A percentile compares a stretch with the other conserved stretches of the same genome.
phyloP scores from a whole-genome alignment of 2,113 vertebrate species.

The Ancistrus triradiatus region DNA sequence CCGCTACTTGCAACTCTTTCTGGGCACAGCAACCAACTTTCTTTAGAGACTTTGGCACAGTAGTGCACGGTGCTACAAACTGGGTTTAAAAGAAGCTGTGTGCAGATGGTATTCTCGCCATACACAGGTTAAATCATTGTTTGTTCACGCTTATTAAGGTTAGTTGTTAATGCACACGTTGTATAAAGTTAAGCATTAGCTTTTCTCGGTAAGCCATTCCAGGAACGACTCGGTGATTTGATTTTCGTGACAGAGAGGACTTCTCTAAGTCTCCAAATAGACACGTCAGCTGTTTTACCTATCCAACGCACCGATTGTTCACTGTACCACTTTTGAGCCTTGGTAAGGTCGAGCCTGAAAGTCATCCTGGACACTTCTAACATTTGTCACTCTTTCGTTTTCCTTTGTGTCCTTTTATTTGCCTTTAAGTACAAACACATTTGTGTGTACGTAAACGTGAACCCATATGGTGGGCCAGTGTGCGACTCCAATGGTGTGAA shows the following conservation, averaged over 20 bases:
- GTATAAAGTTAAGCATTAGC: constrained; percentile 44
- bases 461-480: constrained; percentile 19
- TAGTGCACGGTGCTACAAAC: neutral
- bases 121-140: no score
- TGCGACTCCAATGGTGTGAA: constrained; percentile 15
- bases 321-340: constrained; percentile 57
- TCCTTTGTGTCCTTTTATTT: neutral
- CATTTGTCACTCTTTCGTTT: neutral
- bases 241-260: constrained; percentile 16
- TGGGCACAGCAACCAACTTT: no score
- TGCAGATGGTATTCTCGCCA: constrained; percentile 13
- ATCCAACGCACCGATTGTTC: constrained; percentile 42
- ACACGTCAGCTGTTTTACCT: constrained; percentile 48
- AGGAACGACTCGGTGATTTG: constrained; percentile 20
- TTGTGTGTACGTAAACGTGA: neutral
- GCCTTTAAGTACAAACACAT: constrained; percentile 1
- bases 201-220: constrained; percentile 11
- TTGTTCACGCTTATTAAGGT: neutral
- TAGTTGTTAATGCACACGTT: neutral
- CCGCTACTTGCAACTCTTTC: no score
- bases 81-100: neutral
- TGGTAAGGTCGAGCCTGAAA: constrained; percentile 43
- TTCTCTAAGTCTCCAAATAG: constrained; percentile 39
- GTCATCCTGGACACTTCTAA: constrained; percentile 24
- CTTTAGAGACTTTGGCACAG: neutral